phyloP scores from a whole-genome alignment of 2,113 vertebrate species.

The Potamarius usumacintae region DNA sequence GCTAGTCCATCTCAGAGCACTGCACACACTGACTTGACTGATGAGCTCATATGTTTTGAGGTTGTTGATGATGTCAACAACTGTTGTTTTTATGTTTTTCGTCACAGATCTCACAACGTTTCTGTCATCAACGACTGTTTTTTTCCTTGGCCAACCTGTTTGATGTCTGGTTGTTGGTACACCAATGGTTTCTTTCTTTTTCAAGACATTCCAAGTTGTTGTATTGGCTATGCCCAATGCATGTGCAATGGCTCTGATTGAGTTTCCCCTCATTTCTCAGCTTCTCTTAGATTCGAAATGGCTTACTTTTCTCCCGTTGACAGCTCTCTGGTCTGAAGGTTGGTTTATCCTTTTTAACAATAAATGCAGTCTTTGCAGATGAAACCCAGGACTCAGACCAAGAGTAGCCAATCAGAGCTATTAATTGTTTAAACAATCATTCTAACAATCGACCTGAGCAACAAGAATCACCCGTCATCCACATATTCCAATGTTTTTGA shows the following conservation, averaged over 20 bases:
- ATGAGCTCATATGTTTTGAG: too few relatives aligned
- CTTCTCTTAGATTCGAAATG: neutral
- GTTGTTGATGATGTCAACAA: too few relatives aligned
- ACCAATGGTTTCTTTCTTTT: too few relatives aligned
- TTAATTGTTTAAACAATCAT: neutral
- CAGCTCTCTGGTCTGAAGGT: neutral
- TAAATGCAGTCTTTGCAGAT: neutral
- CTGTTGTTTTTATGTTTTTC: too few relatives aligned
- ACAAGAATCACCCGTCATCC: neutral
- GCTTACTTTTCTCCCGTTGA: too few relatives aligned
- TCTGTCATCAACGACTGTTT: neutral
- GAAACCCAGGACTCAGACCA: neutral
- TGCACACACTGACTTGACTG: too few relatives aligned
- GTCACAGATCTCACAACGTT: too few relatives aligned
- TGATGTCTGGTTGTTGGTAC: too few relatives aligned
- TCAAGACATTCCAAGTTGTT: too few relatives aligned
- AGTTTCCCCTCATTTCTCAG: neutral
- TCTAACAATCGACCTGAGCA: neutral
- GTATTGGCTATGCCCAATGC: too few relatives aligned
- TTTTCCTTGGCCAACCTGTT: neutral
- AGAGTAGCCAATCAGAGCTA: neutral
- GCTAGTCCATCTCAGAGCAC: too few relatives aligned
- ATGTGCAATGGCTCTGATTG: neutral
- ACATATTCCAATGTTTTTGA: neutral
- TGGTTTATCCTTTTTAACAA: neutral